Evolutionary conservation across 2,888 invertebrate species (phyloP).

Genomic region (Cheilosia impressa): DNA sequence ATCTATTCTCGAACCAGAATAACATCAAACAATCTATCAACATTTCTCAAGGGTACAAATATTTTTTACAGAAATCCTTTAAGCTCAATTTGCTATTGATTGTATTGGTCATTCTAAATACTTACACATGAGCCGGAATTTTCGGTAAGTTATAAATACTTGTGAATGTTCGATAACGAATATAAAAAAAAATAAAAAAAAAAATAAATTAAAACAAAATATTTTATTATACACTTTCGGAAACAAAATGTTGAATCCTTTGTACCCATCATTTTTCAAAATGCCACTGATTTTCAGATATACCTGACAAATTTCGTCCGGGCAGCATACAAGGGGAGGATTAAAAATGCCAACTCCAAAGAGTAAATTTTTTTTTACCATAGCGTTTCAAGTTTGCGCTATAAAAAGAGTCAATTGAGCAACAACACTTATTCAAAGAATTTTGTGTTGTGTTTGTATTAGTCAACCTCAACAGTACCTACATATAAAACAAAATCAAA

Average conservation of each 20-base stretch:
- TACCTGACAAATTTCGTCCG: slow-evolving; percentile 82
- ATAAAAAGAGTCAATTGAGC: slow-evolving; percentile 78
- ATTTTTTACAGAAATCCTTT: slow-evolving; percentile 90
- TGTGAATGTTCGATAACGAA: slow-evolving; percentile 77
- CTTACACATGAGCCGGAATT: slow-evolving; percentile 82
- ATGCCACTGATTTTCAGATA: slow-evolving; percentile 84
- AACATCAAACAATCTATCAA: slow-evolving; percentile 76
- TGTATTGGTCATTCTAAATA: slow-evolving; percentile 83
- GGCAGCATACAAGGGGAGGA: slow-evolving; percentile 78
- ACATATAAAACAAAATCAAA: slow-evolving; percentile 76
- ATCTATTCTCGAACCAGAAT: slow-evolving; percentile 71
- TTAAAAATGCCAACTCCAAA: slow-evolving; percentile 68
- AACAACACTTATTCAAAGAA: slow-evolving; percentile 75
- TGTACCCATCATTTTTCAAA: slow-evolving; percentile 79
- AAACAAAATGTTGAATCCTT: slow-evolving; percentile 71
- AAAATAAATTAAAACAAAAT: slow-evolving; percentile 77
- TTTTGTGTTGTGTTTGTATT: slow-evolving; percentile 73
- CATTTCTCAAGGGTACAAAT: slow-evolving; percentile 86
- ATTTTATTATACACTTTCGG: slow-evolving; percentile 77
- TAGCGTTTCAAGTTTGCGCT: slow-evolving; percentile 61
- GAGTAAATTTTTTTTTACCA: slow-evolving; percentile 58
- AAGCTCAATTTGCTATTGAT: slow-evolving; percentile 84
- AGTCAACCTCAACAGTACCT: slow-evolving; percentile 73
- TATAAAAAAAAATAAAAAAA: slow-evolving; percentile 74
- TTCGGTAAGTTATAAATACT: slow-evolving; percentile 83